Percentiles rank a stretch among this genome's conserved stretches.
Evolutionary conservation across 2,113 vertebrate genomes (phyloP).

Genomic region (Panurus biarmicus): DNA sequence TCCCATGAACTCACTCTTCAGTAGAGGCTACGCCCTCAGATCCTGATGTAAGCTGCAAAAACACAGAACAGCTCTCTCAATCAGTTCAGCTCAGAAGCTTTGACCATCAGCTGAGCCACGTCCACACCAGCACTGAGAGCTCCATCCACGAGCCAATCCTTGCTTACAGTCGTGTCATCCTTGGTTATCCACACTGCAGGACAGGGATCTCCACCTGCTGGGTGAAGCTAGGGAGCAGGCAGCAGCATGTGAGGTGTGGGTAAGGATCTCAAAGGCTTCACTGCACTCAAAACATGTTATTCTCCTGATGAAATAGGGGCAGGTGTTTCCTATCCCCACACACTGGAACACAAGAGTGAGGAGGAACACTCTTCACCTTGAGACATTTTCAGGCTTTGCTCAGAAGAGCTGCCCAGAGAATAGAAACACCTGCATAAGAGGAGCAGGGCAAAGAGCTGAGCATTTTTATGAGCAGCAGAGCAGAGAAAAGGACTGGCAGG

Average conservation of each 20-base stretch:
- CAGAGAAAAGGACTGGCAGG: neutral
- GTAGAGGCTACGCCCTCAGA: neutral
- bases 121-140: neutral
- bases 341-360: neutral
- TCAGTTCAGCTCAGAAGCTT: neutral
- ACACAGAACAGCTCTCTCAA: neutral
- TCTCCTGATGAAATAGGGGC: neutral
- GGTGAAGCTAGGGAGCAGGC: neutral
- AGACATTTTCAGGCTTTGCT: neutral
- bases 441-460: neutral
- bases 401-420: neutral
- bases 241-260: rapidly evolving
- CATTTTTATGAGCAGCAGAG: neutral
- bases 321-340: neutral
- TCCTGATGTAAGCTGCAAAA: neutral
- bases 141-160: neutral
- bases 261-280: neutral
- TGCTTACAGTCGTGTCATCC: neutral
- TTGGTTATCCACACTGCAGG: neutral
- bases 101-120: neutral
- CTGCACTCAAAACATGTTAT: neutral
- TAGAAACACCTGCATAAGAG: neutral
- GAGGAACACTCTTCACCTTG: neutral
- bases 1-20: neutral
- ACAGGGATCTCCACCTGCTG: neutral